Evolutionary conservation across 2,113 vertebrate species (phyloP), one percentile per base, ranked within the genome.

Genomic region (Columba janthina): DNA sequence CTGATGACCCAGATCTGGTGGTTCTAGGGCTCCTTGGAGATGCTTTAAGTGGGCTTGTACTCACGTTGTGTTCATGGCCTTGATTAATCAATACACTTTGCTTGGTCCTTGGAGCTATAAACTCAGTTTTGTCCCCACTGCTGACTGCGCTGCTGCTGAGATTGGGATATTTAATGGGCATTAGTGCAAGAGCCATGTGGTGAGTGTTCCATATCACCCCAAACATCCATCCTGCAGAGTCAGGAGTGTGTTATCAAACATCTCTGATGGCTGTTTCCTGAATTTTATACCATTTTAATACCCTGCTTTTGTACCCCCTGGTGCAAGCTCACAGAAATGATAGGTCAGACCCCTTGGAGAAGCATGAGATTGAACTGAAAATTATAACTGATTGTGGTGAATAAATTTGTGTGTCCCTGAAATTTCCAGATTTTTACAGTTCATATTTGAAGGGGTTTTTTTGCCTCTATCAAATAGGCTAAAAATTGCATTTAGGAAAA

Each of bases 401-500:
- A 56, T 22, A 64, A 78, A 46, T 73, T 40, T 42, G 24, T 25
- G 9, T 69, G 29, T 38, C 26, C 74, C 34, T 42, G 29, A 13
- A 28, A 20, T 36, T 53, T 72, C 62, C 90, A 69, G 38, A 61
- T 44, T 8, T 2, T 61, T 15, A 38, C 8, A 34, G 40, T 57
- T 85, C 48, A 6, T 7, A 20, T 65, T 31, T 46, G 9, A 46
- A 60, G 17, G 14, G 51, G 14, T 11, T 44, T 60, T 82, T 82
- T 78, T 50, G 10, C 40, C 42, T 85, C n/a, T 44, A 31, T 42
- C 69, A 77, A 72, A 69, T 13, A 44, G 57, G 74, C 70, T 93
- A 72, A 88, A 94, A 94, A 85, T 53, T 78, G 44, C 32, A 24
- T 29, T 53, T 40, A 77, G 40, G 36, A 93, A 90, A 69, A 90